These are phyloP conservation scores for Steinernema scapterisci DNA, from an alignment of 2,888 invertebrate species.

Conservation along the genomic window DNA sequence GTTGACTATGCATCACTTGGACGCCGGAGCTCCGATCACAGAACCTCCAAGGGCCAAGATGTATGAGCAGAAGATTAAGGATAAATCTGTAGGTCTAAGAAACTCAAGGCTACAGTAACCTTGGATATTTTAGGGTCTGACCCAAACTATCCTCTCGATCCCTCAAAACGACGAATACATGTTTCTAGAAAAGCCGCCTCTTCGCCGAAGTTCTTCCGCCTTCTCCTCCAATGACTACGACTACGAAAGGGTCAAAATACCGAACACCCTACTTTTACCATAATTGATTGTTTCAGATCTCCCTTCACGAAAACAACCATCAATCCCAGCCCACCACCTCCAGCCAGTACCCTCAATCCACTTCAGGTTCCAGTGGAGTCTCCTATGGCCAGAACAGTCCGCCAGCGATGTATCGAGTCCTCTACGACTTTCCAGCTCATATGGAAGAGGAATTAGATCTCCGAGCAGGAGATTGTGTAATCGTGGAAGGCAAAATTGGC, in stretches of 20 bases:
- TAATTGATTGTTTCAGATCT: conserved; percentile 18
- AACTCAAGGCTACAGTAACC: too few relatives aligned
- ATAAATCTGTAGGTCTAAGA: conserved; percentile 4
- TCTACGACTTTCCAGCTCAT: conserved; percentile 22
- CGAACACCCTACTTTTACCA: too few relatives aligned
- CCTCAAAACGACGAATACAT: conserved; percentile 21
- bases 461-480: conserved; percentile 20
- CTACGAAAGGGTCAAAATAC: conserved; percentile 21
- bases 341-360: neutral
- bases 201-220: neutral
- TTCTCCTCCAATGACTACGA: conserved; percentile 5
- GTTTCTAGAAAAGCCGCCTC: neutral
- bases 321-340: neutral
- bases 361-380: conserved; percentile 4
- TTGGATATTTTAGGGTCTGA: neutral
- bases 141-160: conserved; percentile 8
- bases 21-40: conserved; percentile 1
- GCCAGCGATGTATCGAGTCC: conserved; percentile 22
- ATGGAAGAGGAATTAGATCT: conserved; percentile 25
- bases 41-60: neutral
- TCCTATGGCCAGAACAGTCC: conserved; percentile 7
- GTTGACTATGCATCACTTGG: neutral
- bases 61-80: conserved; percentile 25
- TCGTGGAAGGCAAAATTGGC: conserved; percentile 22
- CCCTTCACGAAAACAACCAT: neutral